These are phyloP conservation scores for Drosophila insularis DNA, from an alignment of 1,140 invertebrate species.

Conservation along the genomic window DNA sequence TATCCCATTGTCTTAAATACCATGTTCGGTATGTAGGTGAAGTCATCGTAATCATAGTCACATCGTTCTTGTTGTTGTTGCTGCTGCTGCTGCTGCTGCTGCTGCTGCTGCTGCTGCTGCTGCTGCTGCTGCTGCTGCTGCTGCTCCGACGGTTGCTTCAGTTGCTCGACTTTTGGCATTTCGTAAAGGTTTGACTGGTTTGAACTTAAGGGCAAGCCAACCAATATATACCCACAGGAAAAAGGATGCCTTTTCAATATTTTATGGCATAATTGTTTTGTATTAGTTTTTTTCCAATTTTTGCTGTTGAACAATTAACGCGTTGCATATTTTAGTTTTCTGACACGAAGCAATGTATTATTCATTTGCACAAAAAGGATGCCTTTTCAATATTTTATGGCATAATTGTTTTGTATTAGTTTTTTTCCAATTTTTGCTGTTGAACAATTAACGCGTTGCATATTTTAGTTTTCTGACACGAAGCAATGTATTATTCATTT, in stretches of 20 bases:
- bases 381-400: slow-evolving; percentile 25
- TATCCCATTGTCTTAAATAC: slow-evolving; percentile 49
- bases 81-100: neutral
- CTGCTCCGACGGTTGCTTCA: neutral
- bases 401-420: slow-evolving; percentile 27
- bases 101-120: neutral
- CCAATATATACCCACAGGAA: neutral
- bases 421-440: neutral
- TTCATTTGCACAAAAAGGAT: neutral
- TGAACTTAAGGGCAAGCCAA: neutral
- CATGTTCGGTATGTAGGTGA: slow-evolving; percentile 43
- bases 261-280: slow-evolving; percentile 38
- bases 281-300: neutral
- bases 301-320: neutral
- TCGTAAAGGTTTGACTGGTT: slow-evolving; percentile 25
- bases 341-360: neutral
- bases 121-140: neutral
- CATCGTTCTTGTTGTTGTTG: neutral
- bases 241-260: slow-evolving; percentile 16
- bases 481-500: neutral
- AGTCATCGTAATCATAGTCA: slow-evolving; percentile 44
- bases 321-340: slow-evolving; percentile 11
- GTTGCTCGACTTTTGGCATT: slow-evolving; percentile 9
- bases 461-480: slow-evolving; percentile 3
- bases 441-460: neutral